Evolutionary conservation across 2,888 invertebrate genomes (phyloP).

Genomic region (Parelbella ahira): DNA sequence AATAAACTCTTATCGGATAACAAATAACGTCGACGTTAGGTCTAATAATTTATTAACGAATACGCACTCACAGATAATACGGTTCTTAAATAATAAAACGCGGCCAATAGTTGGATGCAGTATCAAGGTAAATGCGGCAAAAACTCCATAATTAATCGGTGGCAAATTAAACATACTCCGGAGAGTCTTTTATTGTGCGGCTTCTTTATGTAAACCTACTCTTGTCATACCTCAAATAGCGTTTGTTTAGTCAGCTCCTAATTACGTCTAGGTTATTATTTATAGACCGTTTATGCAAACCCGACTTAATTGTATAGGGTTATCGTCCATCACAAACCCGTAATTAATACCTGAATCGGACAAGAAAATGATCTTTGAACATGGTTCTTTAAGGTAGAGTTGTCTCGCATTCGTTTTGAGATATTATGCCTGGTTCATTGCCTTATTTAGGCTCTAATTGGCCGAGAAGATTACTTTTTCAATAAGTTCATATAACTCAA

Average conservation of each 20-base stretch:
- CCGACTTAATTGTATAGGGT: slow-evolving; percentile 26
- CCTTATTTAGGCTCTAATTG: too few relatives aligned
- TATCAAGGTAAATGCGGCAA: too few relatives aligned
- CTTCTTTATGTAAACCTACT: slow-evolving; percentile 26
- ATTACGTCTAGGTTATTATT: slow-evolving; percentile 31
- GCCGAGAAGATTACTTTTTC: too few relatives aligned
- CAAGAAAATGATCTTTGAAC: slow-evolving; percentile 27
- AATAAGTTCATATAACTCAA: too few relatives aligned
- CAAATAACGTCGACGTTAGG: slow-evolving; percentile 53
- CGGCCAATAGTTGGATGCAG: background rate
- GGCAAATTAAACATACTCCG: slow-evolving; percentile 5
- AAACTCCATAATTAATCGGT: slow-evolving; percentile 5
- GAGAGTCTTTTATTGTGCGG: slow-evolving; percentile 11
- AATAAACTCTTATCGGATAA: slow-evolving; percentile 67
- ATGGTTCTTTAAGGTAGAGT: slow-evolving; percentile 11
- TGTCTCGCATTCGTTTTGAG: too few relatives aligned
- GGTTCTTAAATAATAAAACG: slow-evolving; percentile 33
- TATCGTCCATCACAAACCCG: slow-evolving; percentile 8
- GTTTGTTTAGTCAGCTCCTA: slow-evolving; percentile 28
- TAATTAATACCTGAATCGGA: slow-evolving; percentile 25
- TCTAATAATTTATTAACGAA: slow-evolving; percentile 59
- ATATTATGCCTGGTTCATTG: too few relatives aligned
- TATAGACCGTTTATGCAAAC: slow-evolving; percentile 22
- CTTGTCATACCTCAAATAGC: slow-evolving; percentile 28
- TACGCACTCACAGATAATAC: slow-evolving; percentile 43